Evolutionary conservation across 2,113 vertebrate species (phyloP), one percentile per base, ranked within the genome.

Genomic region (Stegastes partitus): DNA sequence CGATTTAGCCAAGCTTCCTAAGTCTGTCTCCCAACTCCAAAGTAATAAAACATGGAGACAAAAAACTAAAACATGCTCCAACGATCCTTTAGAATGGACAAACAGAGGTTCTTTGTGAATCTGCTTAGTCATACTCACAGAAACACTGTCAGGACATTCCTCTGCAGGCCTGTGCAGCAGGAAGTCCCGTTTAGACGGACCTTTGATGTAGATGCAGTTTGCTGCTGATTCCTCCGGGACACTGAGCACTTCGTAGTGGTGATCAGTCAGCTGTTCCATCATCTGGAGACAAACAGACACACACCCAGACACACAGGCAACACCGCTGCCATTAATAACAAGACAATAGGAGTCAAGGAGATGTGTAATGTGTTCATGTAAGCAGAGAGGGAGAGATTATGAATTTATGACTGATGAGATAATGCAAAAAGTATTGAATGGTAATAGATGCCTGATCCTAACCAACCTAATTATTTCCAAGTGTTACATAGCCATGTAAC

Each of bases 261-360:
- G 96, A 79, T 97, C 96, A 0, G 96, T 97, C 90, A 98, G 90
- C 81, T 95, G 96, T 21, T 97, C 96, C 97, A 98, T 97, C 74
- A 95, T 94, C 97, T 97, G 77, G 39, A 75, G 61, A 78, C 57
- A 77, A 15, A 74, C 58, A 73, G 8, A 68, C 81, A 63, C 56
- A 50, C 53, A 77, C 67, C 84, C 39, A 75, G 12, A 50, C 18
- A 8, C 23, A 11, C 3, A 61, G 37, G 47, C 77, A 67, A 25
- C 47, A 45, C 25, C 14, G 62, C 63, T 22, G 21, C 23, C 19
- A 23, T 81, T 57, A 74, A 66, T 79, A 68, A 63, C 9, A 18
- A 18, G 16, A 34, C 1, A 12, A 3, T 12, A 42, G 12, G 1
- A 42, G 39, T 28, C 26, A 2, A 28, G 26, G 26, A 28, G 26